Conservation (phyloP, 2,113 vertebrate genomes). For the Pygoscelis antarcticus region DNA sequence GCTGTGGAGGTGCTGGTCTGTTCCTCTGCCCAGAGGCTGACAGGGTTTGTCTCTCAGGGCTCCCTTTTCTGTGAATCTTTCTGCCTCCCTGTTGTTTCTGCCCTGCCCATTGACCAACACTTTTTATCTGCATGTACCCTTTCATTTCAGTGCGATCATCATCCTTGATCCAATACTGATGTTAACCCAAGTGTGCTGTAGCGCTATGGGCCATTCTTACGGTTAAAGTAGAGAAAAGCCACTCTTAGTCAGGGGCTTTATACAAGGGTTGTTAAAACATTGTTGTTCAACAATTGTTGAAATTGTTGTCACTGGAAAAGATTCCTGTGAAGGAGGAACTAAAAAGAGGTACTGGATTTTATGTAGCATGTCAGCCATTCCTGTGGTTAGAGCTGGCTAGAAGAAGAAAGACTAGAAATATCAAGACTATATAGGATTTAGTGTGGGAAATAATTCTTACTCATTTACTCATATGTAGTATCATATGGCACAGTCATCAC, state of each 20-base stretch:
- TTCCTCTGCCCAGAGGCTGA: not conserved
- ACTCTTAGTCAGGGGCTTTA: not conserved
- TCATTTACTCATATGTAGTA: not conserved
- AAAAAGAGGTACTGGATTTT: not conserved
- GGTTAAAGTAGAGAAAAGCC: not conserved
- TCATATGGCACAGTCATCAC: not conserved
- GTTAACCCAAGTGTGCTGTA: not conserved
- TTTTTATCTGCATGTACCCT: not conserved
- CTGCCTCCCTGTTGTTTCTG: not conserved
- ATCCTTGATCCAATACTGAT: not conserved
- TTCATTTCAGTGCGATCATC: not conserved
- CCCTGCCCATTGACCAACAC: not conserved
- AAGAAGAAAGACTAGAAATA: not conserved
- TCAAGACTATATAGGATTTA: not conserved
- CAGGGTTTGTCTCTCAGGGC: not conserved
- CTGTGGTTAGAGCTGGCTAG: not conserved
- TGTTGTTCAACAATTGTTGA: not conserved
- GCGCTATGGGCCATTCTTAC: not conserved
- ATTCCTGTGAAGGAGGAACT: not conserved
- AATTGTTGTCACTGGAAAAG: not conserved
- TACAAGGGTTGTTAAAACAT: not conserved
- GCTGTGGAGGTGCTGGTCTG: not conserved
- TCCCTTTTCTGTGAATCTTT: not conserved
- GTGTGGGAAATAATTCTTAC: not conserved
- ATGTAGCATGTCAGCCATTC: not conserved